Evolutionary conservation across 2,113 vertebrate genomes (phyloP).

Genomic region (Fulica atra): DNA sequence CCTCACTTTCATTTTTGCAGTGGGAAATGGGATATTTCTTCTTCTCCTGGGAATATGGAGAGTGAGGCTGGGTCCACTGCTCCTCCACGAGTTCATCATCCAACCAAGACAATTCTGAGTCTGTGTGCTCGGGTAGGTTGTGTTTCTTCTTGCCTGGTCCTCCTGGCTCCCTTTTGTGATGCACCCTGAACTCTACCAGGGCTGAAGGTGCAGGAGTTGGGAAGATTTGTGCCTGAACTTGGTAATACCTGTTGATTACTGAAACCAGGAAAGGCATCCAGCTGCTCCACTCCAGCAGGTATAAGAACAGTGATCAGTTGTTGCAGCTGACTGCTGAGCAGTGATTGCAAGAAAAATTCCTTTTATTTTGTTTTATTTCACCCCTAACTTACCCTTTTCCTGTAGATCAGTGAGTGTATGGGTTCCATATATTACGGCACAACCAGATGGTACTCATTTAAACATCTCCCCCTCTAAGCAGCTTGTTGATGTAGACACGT

Average conservation of each 20-base stretch:
- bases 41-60: neutral
- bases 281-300: rapidly evolving
- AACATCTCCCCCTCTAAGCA: neutral
- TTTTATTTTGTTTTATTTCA: neutral
- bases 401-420: neutral
- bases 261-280: neutral
- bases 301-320: neutral
- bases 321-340: neutral
- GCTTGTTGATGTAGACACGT: neutral
- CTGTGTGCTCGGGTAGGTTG: neutral
- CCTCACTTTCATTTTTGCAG: neutral
- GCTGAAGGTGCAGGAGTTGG: neutral
- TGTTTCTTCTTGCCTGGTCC: neutral
- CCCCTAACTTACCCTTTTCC: neutral
- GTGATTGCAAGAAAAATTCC: too few relatives aligned
- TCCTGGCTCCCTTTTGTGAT: neutral
- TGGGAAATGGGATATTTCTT: neutral
- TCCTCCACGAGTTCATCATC: neutral
- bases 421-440: neutral
- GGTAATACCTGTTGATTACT: neutral
- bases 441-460: neutral
- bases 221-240: neutral
- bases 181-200: neutral
- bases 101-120: too few relatives aligned
- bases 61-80: neutral